Conservation (phyloP, 1,140 invertebrate genomes). For the Acyrthosiphon pisum region DNA sequence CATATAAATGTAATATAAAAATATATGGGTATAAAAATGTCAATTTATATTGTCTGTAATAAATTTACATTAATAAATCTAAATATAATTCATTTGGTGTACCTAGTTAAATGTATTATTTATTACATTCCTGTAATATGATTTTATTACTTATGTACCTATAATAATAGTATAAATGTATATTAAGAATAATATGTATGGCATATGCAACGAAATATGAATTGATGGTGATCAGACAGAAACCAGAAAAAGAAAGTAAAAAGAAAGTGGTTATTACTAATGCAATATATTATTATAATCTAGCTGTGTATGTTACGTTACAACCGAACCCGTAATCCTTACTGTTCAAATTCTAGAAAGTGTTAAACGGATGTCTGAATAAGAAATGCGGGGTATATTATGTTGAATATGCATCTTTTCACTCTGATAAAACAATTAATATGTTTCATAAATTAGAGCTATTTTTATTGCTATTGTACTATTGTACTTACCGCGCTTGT, state of each 20-base stretch:
- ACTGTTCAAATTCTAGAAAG: slow-evolving; percentile 37
- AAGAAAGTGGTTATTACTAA: slow-evolving; percentile 49
- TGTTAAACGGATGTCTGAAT: neutral
- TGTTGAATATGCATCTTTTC: neutral
- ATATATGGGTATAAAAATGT: neutral
- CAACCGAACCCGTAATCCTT: neutral
- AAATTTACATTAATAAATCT: neutral
- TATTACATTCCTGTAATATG: neutral
- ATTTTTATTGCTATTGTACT: neutral
- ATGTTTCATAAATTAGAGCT: neutral
- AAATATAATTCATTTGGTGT: neutral
- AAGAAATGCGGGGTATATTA: neutral
- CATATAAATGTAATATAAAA: neutral
- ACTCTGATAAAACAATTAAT: neutral
- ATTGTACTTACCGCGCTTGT: neutral
- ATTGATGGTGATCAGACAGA: neutral
- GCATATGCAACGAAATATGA: neutral
- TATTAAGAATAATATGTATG: neutral
- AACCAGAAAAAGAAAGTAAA: slow-evolving; percentile 48
- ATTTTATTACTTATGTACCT: neutral
- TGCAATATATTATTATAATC: slow-evolving; percentile 19
- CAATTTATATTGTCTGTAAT: neutral
- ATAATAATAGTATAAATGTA: neutral
- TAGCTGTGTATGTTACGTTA: slow-evolving; percentile 30
- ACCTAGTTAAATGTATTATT: neutral